Base-by-base conservation (phyloP, 2,888 invertebrate genomes). In the Campoplex nolae region DNA sequence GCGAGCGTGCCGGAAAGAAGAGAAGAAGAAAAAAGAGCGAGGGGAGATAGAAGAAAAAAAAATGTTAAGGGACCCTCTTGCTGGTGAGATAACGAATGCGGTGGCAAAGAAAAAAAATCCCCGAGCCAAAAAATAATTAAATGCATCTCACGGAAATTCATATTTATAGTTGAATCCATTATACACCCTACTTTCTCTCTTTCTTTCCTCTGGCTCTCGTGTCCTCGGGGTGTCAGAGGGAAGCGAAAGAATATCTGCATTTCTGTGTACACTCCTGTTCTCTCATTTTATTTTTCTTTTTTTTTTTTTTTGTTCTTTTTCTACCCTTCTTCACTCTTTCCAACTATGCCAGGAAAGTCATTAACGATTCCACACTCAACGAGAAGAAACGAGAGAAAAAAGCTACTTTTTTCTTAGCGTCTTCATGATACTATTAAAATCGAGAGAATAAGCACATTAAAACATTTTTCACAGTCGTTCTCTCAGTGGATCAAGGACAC, bases 141-240 rank as follows among this genome's bases (percentile, higher is more conserved):
- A 92, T 91, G 90, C 89, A 87, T 88, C 88, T 85, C 88, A 83
- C 86, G 90, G 89, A 91, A 91, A 91, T 90, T 91, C 89, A 90
- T 91, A 92, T 91, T 91, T 91, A 92, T 90, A 90, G 88, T 89
- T 83, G 90, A 91, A 90, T 90, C 88, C 89, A 89, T 91, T 91
- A 91, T 87, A 82, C 67, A 67, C 42, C 23, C 42, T 18, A 38
- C 42, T 56, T 48, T 70, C 58, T 13, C 56, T 45, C 56, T 48
- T 68, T 65, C 35, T 62, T 73, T 58, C 35, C 54, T 51, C 28
- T 45, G 42, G 42, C 16, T 35, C 76, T 51, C n/a, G 76, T 73
- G n/a, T 74, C 81, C 84, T 62, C 81, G 68, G 62, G 84, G 85
- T 79, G 82, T 76, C 82, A 65, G 78, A 28, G 54, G 75, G 54